phyloP scores from a whole-genome alignment of 2,113 vertebrate genomes.

The Anolis sagrei region DNA sequence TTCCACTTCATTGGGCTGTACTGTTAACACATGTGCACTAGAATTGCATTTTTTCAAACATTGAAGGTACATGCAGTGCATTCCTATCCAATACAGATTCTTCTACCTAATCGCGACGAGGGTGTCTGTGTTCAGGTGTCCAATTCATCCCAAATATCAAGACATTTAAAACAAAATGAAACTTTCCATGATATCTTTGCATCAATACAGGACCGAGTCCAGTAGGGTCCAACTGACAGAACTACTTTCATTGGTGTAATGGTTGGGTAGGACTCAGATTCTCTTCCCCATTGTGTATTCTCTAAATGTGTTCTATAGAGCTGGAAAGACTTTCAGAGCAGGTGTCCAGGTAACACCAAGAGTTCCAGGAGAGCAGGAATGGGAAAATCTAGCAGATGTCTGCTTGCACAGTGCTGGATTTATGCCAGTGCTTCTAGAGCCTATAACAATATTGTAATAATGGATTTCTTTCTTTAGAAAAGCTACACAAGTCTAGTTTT shows the following conservation, averaged over 20 bases:
- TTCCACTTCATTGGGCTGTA: too few species aligned
- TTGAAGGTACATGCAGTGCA: too few species aligned
- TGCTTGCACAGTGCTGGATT: background rate
- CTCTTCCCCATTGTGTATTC: background rate
- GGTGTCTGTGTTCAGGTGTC: too few species aligned
- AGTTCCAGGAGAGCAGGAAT: background rate
- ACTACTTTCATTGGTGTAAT: background rate
- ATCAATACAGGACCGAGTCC: background rate
- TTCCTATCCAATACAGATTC: too few species aligned
- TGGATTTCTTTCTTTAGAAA: background rate
- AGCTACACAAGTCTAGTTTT: background rate
- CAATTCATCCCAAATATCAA: background rate
- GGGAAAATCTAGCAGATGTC: background rate
- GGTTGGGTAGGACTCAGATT: too few species aligned
- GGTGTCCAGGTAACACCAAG: background rate
- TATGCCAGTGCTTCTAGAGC: background rate
- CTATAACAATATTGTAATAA: background rate
- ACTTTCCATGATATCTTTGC: background rate
- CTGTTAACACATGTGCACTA: too few species aligned
- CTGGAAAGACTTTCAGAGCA: background rate
- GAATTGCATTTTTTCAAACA: too few species aligned
- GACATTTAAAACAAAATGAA: background rate
- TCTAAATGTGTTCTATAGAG: background rate
- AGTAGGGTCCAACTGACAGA: background rate
- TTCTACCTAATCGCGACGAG: too few species aligned